These are phyloP conservation scores for Rutilus rutilus DNA, from an alignment of 2,113 vertebrate genomes.

Conservation along the genomic window DNA sequence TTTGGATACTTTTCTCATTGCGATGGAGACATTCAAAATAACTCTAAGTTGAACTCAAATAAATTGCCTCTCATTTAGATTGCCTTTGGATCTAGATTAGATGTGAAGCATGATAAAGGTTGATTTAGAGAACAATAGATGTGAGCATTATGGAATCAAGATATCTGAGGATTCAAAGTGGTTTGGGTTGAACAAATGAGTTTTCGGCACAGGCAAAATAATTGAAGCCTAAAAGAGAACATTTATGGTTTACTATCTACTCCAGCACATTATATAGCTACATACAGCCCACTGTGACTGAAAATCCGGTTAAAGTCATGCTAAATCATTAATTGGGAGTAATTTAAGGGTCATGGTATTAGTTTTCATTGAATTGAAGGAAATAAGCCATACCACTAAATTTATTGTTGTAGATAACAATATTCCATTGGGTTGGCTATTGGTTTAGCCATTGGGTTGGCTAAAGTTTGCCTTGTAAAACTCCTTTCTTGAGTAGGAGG, in stretches of 20 bases:
- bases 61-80: slow-evolving; percentile 14
- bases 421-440: not conserved
- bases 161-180: slow-evolving; percentile 3
- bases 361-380: not conserved
- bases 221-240: slow-evolving; percentile 1
- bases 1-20: not conserved
- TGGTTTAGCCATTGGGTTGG: not conserved
- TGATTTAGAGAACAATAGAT: slow-evolving; percentile 22
- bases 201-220: slow-evolving; percentile 14
- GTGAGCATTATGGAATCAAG: slow-evolving; percentile 1
- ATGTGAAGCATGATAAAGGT: not conserved
- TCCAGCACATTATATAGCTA: not conserved
- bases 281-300: not conserved
- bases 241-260: not conserved
- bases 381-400: not conserved
- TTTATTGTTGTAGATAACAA: not conserved
- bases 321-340: not conserved
- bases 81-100: slow-evolving; percentile 16
- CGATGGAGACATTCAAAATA: not conserved
- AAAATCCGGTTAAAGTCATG: not conserved
- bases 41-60: not conserved
- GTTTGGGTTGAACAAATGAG: slow-evolving; percentile 23
- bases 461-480: not conserved
- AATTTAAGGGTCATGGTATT: not conserved
- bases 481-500: not conserved